A percentile compares a stretch with the other conserved stretches of the same genome.
These are phyloP conservation scores for Rhodinocichla rosea DNA, from an alignment of 2,113 vertebrate genomes.

Conservation along the genomic window DNA sequence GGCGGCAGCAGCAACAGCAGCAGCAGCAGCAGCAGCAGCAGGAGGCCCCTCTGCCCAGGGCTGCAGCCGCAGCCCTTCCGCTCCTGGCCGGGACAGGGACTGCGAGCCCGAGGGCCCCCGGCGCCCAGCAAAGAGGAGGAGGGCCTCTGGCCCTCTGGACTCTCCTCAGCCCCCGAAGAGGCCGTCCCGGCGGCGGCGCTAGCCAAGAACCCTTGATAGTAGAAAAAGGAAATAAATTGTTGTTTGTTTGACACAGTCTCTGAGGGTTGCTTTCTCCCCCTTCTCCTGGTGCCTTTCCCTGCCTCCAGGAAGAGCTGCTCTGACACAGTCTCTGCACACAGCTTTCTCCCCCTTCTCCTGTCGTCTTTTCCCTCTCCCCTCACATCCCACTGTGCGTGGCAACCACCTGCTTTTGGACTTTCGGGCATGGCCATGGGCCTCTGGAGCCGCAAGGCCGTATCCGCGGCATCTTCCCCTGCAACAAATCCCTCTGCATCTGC, in stretches of 20 bases:
- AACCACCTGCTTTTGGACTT: background rate
- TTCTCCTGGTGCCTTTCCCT: no score
- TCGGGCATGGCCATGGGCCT: background rate
- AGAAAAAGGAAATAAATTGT: background rate
- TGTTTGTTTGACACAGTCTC: background rate
- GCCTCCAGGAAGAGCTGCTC: no score
- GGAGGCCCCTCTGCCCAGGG: background rate
- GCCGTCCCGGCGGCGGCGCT: rapidly evolving
- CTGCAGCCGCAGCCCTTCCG: background rate
- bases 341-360: background rate
- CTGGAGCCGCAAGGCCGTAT: background rate
- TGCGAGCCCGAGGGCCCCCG: background rate
- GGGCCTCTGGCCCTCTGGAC: background rate
- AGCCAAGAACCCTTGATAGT: rapidly evolving
- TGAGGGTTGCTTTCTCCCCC: background rate
- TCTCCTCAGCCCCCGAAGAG: background rate
- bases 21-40: background rate
- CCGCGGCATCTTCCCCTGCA: background rate
- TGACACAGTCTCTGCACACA: background rate
- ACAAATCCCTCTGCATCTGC: background rate
- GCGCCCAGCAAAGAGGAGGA: background rate
- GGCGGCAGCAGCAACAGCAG: background rate
- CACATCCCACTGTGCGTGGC: background rate
- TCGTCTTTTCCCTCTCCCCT: background rate
- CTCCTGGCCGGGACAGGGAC: background rate